Base-by-base conservation (phyloP, 2,888 invertebrate species). In the Pheosia tremula region DNA sequence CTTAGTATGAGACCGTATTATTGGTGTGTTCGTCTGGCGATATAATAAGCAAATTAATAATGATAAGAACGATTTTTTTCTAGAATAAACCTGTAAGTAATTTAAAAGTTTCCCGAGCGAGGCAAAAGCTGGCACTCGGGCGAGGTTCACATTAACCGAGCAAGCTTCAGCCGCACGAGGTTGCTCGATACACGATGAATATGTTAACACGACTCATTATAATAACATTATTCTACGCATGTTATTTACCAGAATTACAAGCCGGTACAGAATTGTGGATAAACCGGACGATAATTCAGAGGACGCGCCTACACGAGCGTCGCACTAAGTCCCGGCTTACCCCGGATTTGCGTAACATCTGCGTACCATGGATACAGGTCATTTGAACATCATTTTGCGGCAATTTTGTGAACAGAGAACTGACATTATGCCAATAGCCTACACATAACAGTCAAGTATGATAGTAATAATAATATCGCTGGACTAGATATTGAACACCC, bases 281-380 rank as follows among this genome's bases (percentile, higher is more conserved):
- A 81, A 82, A 86, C 83, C 75, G 74, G 59, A 75, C 79, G 78
- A 86, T 87, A 88, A 87, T 87, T 88, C 82, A 86, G 82, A 80
- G 77, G 80, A 74, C 74, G 81, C 83, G 84, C 87, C 89, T 89
- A 88, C 84, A 78, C 74, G 80, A 81, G 79, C 77, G 81, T 77
- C 83, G 82, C 78, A 83, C 89, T 91, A 89, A 91, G 88, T 86
- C 87, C 72, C 76, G 83, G 88, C 82, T 91, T 88, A 91, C 84
- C 81, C 81, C 81, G 87, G 90, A 86, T 90, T 89, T 86, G 74
- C 77, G 75, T 74, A 82, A 80, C 87, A 87, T 85, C 85, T 88
- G 88, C 74, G 85, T 72, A 62, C 63, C 78, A 74, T 77, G 80
- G 64, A 76, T 82, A 81, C 85, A 80, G 80, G 81, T 84, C 77